Evolutionary conservation across 2,113 vertebrate genomes (phyloP).

Genomic region (Hystrix brachyura): DNA sequence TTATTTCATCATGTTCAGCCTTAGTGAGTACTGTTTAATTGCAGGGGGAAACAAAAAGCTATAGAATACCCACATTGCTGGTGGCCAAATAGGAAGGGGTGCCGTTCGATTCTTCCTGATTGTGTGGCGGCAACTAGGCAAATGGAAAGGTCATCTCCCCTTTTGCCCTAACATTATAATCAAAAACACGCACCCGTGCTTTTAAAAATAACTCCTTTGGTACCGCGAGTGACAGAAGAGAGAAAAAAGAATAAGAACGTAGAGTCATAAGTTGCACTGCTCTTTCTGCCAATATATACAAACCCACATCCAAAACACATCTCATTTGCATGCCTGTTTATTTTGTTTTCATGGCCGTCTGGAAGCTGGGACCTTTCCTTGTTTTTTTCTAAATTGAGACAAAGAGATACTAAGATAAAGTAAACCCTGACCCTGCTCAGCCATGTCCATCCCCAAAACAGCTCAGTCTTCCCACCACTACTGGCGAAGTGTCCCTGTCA

Average conservation of each 20-base stretch:
- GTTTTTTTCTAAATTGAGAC: slow-evolving; percentile 73
- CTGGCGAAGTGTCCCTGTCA: background rate
- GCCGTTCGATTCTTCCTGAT: slow-evolving; percentile 34
- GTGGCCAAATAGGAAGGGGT: background rate
- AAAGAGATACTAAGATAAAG: slow-evolving; percentile 80
- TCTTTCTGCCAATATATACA: slow-evolving; percentile 87
- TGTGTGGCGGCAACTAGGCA: slow-evolving; percentile 48
- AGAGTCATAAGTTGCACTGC: slow-evolving; percentile 83
- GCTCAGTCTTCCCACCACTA: background rate
- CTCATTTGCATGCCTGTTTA: slow-evolving; percentile 88
- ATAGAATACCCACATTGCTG: background rate
- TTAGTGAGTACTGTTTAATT: background rate
- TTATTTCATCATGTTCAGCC: background rate
- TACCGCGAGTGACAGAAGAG: slow-evolving; percentile 60
- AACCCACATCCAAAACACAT: slow-evolving; percentile 85
- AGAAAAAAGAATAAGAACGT: slow-evolving; percentile 74
- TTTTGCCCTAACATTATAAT: slow-evolving; percentile 78
- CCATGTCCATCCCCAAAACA: background rate
- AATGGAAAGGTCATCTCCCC: slow-evolving; percentile 81
- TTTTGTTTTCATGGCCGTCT: slow-evolving; percentile 89
- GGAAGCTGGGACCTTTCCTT: slow-evolving; percentile 78
- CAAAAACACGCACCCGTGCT: slow-evolving; percentile 79
- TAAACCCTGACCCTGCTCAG: slow-evolving; percentile 46
- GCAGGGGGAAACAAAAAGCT: background rate
- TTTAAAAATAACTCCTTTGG: slow-evolving; percentile 84